A percentile compares a stretch with the other conserved stretches of the same genome.
Evolutionary conservation across 1,140 invertebrate genomes (phyloP).

Genomic region (Paralvinella palmiformis): DNA sequence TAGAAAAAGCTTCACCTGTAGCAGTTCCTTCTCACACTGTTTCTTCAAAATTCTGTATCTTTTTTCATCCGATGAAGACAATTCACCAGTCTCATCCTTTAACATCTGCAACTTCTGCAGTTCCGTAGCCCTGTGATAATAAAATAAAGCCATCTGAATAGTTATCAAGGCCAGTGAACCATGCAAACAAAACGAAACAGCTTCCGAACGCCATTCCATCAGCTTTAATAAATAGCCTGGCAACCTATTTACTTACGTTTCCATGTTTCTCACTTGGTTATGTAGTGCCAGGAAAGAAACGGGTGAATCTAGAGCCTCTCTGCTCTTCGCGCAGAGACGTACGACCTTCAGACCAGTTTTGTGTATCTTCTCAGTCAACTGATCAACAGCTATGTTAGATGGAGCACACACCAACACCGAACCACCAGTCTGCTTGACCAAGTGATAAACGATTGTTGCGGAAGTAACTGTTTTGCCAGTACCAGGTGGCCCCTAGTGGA

Average conservation of each 20-base stretch:
- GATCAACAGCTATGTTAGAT: conserved; percentile 98
- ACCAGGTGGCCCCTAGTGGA: conserved; percentile 64
- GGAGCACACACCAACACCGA: conserved; percentile 97
- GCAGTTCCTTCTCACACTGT: conserved; percentile 81
- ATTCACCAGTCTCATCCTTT: conserved; percentile 94
- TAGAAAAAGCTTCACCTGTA: conserved; percentile 51
- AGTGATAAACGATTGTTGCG: conserved; percentile 96
- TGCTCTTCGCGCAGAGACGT: conserved; percentile 91
- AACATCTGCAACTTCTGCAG: conserved; percentile 92
- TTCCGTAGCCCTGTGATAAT: conserved; percentile 58
- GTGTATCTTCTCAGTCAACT: conserved; percentile 98
- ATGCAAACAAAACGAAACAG: too few relatives aligned
- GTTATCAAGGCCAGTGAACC: background rate
- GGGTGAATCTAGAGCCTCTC: conserved; percentile 96
- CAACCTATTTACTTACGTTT: conserved; percentile 52
- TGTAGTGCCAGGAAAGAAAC: conserved; percentile 95
- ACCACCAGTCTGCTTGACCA: conserved; percentile 85
- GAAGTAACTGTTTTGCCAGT: conserved; percentile 99
- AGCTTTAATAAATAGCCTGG: background rate
- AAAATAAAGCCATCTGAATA: background rate
- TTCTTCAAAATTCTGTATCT: conserved; percentile 87
- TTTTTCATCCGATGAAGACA: conserved; percentile 84
- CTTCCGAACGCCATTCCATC: background rate
- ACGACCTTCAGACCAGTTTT: conserved; percentile 94
- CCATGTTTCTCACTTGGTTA: conserved; percentile 93